Conservation (phyloP, 2,113 vertebrate genomes). For the Charina bottae region DNA sequence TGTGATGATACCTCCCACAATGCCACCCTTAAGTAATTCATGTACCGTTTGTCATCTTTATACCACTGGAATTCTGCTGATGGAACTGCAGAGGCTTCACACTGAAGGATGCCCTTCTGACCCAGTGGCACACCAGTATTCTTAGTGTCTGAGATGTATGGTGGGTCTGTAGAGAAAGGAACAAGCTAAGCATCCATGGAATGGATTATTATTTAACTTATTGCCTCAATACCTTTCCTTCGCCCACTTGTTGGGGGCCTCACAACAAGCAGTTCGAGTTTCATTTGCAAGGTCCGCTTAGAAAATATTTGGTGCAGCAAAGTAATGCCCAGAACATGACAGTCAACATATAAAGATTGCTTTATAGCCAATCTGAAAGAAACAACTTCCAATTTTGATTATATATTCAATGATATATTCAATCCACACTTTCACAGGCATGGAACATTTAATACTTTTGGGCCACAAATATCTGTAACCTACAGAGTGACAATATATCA, state of each 20-base stretch:
- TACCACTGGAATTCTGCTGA: slow-evolving; percentile 95
- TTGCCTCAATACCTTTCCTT: not conserved
- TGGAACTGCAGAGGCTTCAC: slow-evolving; percentile 91
- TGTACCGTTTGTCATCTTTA: slow-evolving; percentile 92
- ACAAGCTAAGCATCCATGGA: rapidly evolving
- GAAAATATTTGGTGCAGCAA: not conserved
- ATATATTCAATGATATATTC: not conserved
- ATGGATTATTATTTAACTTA: not conserved
- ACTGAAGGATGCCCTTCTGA: slow-evolving; percentile 88
- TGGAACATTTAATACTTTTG: not conserved
- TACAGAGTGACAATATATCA: not conserved
- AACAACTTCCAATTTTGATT: not conserved
- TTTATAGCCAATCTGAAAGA: not conserved
- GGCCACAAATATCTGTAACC: too few relatives aligned
- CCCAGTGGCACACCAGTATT: slow-evolving; percentile 89
- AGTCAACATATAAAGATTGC: rapidly evolving
- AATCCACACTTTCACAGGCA: too few relatives aligned
- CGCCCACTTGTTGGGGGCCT: rapidly evolving
- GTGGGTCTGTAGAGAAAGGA: slow-evolving; percentile 80
- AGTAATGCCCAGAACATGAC: rapidly evolving
- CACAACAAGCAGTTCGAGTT: not conserved
- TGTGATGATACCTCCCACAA: not conserved
- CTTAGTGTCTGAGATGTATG: slow-evolving; percentile 88
- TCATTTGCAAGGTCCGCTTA: not conserved
- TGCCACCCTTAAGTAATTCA: not conserved